Evolutionary conservation across 2,113 vertebrate species (phyloP), one percentile per base, ranked within the genome.

Genomic region (Sardina pilchardus): DNA sequence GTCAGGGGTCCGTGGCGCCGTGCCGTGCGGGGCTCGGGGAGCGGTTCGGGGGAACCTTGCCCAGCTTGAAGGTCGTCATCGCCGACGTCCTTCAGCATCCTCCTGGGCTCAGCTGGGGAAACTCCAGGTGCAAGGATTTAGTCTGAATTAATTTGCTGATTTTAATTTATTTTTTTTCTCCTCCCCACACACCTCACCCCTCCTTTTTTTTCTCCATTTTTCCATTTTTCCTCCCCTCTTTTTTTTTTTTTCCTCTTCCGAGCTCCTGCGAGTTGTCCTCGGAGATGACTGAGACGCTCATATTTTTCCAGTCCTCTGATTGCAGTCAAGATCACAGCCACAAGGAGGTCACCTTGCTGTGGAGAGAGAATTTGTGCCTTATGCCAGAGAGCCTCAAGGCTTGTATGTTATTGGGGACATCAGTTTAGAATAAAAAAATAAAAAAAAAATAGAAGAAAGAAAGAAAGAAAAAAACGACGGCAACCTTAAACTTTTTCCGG

Each of bases 61-160:
- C 81, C 43, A 67, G 82, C 84, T 19, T 90, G 89, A 91, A 91
- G 90, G 92, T 90, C 86, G 53, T 24, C 81, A n/a, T 86, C 59
- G 81, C 63, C 34, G 30, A 19, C 39, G 90, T 91, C 92, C 90
- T 92, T 92, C 89, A 89, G 75, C 88, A 44, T 82, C 82, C 88
- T 87, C 90, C 85, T 71, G 81, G 42, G 45, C 84, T 82, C 83
- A 89, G 87, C 83, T 82, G 90, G 87, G 87, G 88, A 87, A 87
- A 86, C 83, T 83, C 67, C 85, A 88, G 86, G 90, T 89, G 85
- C 82, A 85, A 85, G 83, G 83, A 87, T 90, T 89, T 86, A 85
- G 84, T 87, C 83, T 84, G 82, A 88, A 90, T 90, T 90, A 82
- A 86, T 88, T 89, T 86, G 82, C 88, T 67, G 87, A 85, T 87